Evolutionary conservation across 2,113 vertebrate species (phyloP), one percentile per base, ranked within the genome.

Genomic region (Pseudonaja textilis): DNA sequence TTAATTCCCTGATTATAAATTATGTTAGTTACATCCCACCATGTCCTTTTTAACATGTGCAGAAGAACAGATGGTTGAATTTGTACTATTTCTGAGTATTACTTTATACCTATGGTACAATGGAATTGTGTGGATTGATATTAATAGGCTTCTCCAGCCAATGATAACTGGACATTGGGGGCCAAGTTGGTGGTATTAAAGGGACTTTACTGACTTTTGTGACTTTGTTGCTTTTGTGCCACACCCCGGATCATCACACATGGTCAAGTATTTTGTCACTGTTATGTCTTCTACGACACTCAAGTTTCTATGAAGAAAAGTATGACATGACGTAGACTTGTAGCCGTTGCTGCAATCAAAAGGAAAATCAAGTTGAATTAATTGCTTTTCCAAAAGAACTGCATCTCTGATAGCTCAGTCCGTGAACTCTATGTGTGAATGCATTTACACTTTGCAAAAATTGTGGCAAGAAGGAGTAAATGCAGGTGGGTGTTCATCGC

Each of bases 361-460:
- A n/a, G 1, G 3, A 8, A 0, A 94, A 85, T 89, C 22, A 64
- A 0, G 6, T 85, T 69, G 12, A 47, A 54, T 96, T 96, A 52
- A 89, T 9, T 47, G 9, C 91, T 18, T 87, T 92, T 91, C 95
- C 95, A 90, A 34, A 90, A 16, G 1, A 95, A 50, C 87, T 4
- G 61, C 89, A 59, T 85, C 69, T 88, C 52, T 94, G 20, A 93
- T 92, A 92, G 20, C 3, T 85, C 95, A 81, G 42, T 94, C 25
- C 95, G 2, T 74, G 89, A 88, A 54, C 25, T 34, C 5, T 95
- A 74, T 3, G 52, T 2, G 3, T 8, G 7, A 93, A 93, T 93
- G 95, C 88, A 90, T 92, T 92, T 92, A 25, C 92, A 89, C 7
- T 89, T 96, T 91, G 50, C 91, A 45, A 90, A 94, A 39, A 88